These are phyloP conservation scores for Zosterops lateralis DNA, from an alignment of 2,113 vertebrate species.

Conservation along the genomic window DNA sequence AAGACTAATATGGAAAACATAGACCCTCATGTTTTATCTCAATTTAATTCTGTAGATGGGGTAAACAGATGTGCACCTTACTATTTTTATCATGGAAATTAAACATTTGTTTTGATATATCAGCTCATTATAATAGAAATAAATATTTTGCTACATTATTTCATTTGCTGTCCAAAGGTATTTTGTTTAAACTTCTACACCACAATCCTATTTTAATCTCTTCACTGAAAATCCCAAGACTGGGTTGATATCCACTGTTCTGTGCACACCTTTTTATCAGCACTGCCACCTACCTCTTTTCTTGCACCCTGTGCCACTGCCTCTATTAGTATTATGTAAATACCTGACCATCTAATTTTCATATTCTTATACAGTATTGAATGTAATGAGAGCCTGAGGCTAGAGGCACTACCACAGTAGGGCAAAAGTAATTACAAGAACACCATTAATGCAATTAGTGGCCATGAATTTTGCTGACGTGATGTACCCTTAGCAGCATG, in stretches of 20 bases:
- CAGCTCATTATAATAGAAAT: not conserved
- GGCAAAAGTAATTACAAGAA: constrained; percentile 9
- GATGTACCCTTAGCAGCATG: not conserved
- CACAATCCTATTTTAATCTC: not conserved
- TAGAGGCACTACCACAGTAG: not conserved
- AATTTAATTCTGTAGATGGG: not conserved
- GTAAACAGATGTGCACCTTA: not conserved
- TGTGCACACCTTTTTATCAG: not conserved
- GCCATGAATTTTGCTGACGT: not conserved
- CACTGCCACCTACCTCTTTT: not conserved
- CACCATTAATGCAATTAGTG: not conserved
- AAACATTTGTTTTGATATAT: not conserved
- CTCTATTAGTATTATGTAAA: not conserved
- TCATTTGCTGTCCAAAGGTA: not conserved
- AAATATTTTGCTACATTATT: not conserved
- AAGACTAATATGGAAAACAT: not conserved
- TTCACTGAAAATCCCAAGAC: not conserved
- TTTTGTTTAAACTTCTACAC: not conserved
- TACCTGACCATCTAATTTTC: not conserved
- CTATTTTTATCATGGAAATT: not conserved
- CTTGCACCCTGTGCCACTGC: not conserved
- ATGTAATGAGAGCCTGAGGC: not conserved
- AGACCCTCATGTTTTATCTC: not conserved
- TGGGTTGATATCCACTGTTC: not conserved
- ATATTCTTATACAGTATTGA: not conserved